Percentiles rank a stretch among this genome's conserved stretches.
These are phyloP conservation scores for Corythaeola cristata DNA, from an alignment of 2,113 vertebrate species.

Conservation along the genomic window DNA sequence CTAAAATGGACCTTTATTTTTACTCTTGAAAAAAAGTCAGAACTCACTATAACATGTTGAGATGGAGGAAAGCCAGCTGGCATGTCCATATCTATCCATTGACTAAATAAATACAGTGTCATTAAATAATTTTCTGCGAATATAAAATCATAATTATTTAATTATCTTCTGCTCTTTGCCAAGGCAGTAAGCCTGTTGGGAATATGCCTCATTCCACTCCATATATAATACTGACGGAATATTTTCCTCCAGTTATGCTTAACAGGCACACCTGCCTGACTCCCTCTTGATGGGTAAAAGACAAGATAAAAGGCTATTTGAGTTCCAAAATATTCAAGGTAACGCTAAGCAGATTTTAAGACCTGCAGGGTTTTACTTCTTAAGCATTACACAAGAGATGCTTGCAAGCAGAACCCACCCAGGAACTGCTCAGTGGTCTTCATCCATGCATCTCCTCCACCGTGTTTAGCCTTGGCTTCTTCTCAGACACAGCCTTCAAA, in stretches of 20 bases:
- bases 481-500: background rate
- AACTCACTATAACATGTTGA: background rate
- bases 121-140: constrained; percentile 29
- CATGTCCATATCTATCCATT: background rate
- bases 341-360: background rate
- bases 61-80: constrained; percentile 27
- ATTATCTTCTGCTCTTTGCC: background rate
- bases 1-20: constrained; percentile 23
- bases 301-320: background rate
- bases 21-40: background rate
- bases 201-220: background rate
- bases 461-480: background rate
- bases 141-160: constrained; percentile 16
- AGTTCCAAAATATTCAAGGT: background rate
- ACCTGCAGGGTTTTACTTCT: background rate
- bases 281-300: background rate
- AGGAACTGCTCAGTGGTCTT: background rate
- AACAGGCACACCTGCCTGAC: background rate
- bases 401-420: background rate
- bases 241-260: background rate
- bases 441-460: background rate
- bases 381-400: background rate
- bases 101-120: constrained; percentile 26
- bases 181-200: background rate
- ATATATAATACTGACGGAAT: background rate